Evolutionary conservation across 2,797 vertebrate genomes (phyloP).

Genomic region (Limnodromus scolopaceus): DNA sequence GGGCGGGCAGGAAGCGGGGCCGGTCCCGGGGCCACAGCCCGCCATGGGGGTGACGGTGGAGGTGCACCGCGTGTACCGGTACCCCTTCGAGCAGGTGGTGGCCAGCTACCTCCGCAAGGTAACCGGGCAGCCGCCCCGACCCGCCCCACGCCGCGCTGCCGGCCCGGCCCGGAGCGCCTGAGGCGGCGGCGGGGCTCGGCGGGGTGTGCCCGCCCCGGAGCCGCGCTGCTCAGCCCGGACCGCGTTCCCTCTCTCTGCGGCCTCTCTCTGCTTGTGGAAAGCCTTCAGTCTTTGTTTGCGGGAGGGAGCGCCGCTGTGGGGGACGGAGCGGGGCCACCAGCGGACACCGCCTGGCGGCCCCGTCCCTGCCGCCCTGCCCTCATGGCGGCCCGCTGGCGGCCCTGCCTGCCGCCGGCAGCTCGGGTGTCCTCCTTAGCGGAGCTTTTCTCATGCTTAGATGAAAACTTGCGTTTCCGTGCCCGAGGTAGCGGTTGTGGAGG

Average conservation of each 20-base stretch:
- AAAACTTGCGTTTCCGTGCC: background rate
- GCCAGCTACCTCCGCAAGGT: conserved; percentile 78
- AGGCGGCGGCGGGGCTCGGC: background rate
- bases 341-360: background rate
- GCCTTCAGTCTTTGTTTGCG: accelerated
- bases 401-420: background rate
- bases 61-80: conserved; percentile 68
- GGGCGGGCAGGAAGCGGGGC: background rate
- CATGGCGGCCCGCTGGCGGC: background rate
- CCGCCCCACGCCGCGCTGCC: background rate
- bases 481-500: background rate
- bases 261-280: background rate
- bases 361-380: background rate
- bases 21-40: background rate
- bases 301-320: background rate
- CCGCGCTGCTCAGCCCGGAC: background rate
- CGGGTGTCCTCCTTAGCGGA: accelerated
- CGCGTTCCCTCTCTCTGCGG: background rate
- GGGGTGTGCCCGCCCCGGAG: background rate
- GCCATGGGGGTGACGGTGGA: conserved; percentile 76
- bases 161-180: background rate
- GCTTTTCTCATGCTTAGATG: accelerated
- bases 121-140: background rate
- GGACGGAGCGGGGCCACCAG: background rate
- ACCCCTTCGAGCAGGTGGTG: conserved; percentile 79